Conservation (phyloP, 1,140 invertebrate genomes). For the Prorops nasuta region DNA sequence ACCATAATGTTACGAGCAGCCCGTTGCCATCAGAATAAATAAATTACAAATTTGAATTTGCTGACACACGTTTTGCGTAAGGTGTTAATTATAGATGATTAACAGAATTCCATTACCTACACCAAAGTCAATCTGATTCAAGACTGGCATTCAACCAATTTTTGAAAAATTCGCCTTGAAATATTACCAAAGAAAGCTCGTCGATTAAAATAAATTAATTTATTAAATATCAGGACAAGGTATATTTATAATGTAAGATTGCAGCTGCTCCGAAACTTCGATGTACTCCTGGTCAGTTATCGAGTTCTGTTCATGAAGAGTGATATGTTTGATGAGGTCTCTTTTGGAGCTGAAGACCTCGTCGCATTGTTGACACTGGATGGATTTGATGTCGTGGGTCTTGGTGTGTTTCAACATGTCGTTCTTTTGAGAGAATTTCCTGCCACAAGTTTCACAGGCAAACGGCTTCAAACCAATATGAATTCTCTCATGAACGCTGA, state of each 20-base stretch:
- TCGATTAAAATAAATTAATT: too few species aligned
- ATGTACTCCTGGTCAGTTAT: conserved; percentile 21
- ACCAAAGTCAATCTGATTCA: too few species aligned
- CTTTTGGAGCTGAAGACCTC: conserved; percentile 21
- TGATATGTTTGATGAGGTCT: conserved; percentile 26
- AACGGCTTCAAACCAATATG: conserved; percentile 68
- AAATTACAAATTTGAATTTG: background rate
- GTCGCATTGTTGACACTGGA: conserved; percentile 21
- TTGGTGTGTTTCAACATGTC: conserved; percentile 49
- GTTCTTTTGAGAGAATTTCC: conserved; percentile 48
- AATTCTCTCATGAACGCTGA: conserved; percentile 67
- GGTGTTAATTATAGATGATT: background rate
- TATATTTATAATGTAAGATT: conserved; percentile 19
- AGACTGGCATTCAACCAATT: too few species aligned
- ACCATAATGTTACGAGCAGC: too few species aligned
- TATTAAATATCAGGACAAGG: conserved; percentile 15
- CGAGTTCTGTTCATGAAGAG: too few species aligned
- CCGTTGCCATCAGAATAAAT: background rate
- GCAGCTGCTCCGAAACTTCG: conserved; percentile 18
- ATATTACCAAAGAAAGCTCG: too few species aligned
- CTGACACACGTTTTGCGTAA: background rate
- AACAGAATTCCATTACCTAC: too few species aligned
- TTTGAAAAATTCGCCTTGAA: too few species aligned
- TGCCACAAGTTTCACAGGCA: conserved; percentile 40
- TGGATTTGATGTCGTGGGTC: conserved; percentile 31